Evolutionary conservation across 2,888 invertebrate species (phyloP).

Genomic region (Taphrorychus bicolor): DNA sequence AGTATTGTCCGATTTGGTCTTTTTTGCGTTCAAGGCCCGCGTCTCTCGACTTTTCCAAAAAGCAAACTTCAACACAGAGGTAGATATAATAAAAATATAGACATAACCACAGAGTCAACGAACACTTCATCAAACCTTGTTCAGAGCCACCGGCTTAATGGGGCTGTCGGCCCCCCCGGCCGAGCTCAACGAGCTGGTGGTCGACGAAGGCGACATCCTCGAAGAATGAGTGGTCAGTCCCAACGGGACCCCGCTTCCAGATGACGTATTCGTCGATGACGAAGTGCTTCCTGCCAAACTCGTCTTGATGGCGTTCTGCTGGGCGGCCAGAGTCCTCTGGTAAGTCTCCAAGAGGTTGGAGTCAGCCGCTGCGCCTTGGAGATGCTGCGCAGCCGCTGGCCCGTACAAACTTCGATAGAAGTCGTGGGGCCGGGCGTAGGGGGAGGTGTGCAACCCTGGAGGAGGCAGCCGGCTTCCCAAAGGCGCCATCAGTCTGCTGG

Average conservation of each 20-base stretch:
- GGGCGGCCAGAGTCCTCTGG: slow-evolving; percentile 72
- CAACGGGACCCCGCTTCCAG: slow-evolving; percentile 56
- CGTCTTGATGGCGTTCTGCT: slow-evolving; percentile 55
- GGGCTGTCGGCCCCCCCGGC: slow-evolving; percentile 62
- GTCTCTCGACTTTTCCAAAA: background rate
- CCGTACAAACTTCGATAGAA: slow-evolving; percentile 81
- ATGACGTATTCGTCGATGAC: no score
- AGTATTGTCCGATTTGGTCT: slow-evolving; percentile 42
- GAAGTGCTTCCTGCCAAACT: slow-evolving; percentile 56
- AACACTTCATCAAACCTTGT: slow-evolving; percentile 57
- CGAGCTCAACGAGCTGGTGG: slow-evolving; percentile 67
- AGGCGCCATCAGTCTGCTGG: slow-evolving; percentile 71
- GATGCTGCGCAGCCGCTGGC: slow-evolving; percentile 64
- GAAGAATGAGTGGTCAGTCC: slow-evolving; percentile 62
- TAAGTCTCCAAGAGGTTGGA: slow-evolving; percentile 76
- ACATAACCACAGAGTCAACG: slow-evolving; percentile 16
- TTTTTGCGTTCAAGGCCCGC: slow-evolving; percentile 18
- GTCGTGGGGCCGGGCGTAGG: slow-evolving; percentile 75
- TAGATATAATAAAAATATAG: slow-evolving; percentile 35
- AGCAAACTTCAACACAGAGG: slow-evolving; percentile 33
- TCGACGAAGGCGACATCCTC: slow-evolving; percentile 68
- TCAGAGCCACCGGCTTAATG: slow-evolving; percentile 59
- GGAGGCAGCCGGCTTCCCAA: slow-evolving; percentile 66
- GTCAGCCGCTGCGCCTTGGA: slow-evolving; percentile 63
- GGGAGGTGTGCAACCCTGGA: slow-evolving; percentile 70